Percentiles rank a stretch among this genome's conserved stretches.
phyloP scores from a whole-genome alignment of 2,888 invertebrate genomes.

The Agelastica alni region DNA sequence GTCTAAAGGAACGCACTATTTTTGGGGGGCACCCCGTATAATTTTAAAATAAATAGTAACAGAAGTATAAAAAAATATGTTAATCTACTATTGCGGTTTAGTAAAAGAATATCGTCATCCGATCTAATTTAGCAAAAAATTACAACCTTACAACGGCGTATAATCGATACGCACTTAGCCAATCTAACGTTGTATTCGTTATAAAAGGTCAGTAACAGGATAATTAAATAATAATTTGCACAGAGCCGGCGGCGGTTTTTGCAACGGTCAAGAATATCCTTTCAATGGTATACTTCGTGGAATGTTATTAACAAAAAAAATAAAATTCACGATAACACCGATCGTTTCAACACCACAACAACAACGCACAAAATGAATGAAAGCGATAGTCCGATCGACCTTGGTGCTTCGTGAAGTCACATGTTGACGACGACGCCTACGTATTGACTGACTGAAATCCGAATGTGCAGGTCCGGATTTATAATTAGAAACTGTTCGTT shows the following conservation, averaged over 20 bases:
- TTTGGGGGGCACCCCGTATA: too few relatives aligned
- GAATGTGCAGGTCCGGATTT: not conserved
- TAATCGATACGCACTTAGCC: conserved; percentile 1
- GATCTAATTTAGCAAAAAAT: not conserved
- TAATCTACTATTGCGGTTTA: too few relatives aligned
- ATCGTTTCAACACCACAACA: conserved; percentile 3
- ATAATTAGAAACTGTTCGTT: too few relatives aligned
- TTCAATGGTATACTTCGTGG: not conserved
- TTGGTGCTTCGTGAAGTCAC: conserved; percentile 4
- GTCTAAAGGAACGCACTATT: too few relatives aligned
- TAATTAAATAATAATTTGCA: conserved; percentile 5
- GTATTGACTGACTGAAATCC: conserved; percentile 7
- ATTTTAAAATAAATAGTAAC: too few relatives aligned
- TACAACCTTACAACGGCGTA: not conserved
- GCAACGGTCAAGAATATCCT: not conserved
- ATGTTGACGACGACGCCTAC: conserved; percentile 6
- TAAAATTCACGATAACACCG: too few relatives aligned
- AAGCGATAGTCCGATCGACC: conserved; percentile 5
- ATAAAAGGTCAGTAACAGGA: conserved; percentile 1
- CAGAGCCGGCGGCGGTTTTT: not conserved
- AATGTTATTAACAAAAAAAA: not conserved
- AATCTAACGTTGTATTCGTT: not conserved
- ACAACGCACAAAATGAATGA: conserved; percentile 6
- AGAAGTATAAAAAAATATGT: too few relatives aligned
- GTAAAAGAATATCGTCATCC: too few relatives aligned